A percentile compares a stretch with the other conserved stretches of the same genome.
Conservation (phyloP, 2,797 vertebrate genomes). For the Dermochelys coriacea region DNA sequence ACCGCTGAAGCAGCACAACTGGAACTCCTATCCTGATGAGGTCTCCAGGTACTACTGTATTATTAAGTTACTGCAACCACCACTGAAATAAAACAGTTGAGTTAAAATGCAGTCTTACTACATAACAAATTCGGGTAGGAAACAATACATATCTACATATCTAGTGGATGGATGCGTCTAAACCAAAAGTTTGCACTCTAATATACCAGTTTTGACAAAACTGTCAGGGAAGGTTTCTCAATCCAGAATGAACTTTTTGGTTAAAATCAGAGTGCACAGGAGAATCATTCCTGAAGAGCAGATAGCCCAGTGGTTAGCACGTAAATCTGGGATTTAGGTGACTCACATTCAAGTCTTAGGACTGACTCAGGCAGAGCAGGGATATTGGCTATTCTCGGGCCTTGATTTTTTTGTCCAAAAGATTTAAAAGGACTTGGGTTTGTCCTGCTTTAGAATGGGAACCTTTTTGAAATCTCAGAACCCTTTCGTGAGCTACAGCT, state of each 20-base stretch:
- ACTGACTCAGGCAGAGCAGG: not conserved
- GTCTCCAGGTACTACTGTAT: not conserved
- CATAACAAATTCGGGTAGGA: not conserved
- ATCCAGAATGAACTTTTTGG: not conserved
- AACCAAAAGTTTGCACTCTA: not conserved
- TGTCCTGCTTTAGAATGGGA: not conserved
- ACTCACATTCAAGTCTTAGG: not conserved
- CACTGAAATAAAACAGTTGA: not conserved
- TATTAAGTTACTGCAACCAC: not conserved
- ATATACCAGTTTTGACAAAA: not conserved
- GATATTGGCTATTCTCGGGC: not conserved
- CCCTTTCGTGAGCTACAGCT: no score
- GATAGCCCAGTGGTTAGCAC: not conserved
- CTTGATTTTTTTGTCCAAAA: not conserved
- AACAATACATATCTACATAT: no score
- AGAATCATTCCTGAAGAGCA: not conserved
- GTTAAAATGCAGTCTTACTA: not conserved
- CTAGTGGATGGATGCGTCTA: no score
- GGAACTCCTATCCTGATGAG: not conserved
- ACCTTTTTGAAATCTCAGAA: not conserved
- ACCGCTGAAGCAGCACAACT: not conserved
- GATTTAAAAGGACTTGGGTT: not conserved
- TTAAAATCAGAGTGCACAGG: not conserved
- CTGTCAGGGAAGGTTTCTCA: not conserved
- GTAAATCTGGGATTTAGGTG: not conserved